Percentiles rank a stretch among this genome's conserved stretches.
Conservation (phyloP, 1,140 invertebrate species). For the Penaeus japonicus region DNA sequence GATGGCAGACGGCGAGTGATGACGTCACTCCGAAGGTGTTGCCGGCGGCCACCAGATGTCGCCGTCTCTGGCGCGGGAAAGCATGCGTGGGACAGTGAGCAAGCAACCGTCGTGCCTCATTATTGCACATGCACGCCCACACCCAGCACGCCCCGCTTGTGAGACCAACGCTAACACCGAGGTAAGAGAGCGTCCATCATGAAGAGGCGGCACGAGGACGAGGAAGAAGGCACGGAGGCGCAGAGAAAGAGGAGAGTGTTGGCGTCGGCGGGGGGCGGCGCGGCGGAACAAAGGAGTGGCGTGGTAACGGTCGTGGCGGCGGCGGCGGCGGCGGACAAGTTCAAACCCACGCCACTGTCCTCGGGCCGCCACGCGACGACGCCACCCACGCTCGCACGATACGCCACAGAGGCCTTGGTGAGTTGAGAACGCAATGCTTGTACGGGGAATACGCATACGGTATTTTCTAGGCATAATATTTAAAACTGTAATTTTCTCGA, state of each 20-base stretch:
- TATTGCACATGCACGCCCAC: neutral
- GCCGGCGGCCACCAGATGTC: too few species aligned
- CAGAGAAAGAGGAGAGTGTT: neutral
- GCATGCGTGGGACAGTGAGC: too few species aligned
- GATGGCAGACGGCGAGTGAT: too few species aligned
- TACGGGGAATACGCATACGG: too few species aligned
- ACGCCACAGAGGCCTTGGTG: too few species aligned
- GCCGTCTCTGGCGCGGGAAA: too few species aligned
- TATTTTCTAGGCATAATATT: too few species aligned
- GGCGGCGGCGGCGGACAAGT: neutral
- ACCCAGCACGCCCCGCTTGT: neutral
- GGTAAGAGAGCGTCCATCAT: neutral
- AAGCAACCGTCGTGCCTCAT: neutral
- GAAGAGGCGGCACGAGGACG: neutral
- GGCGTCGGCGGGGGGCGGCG: neutral
- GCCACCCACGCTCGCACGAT: neutral
- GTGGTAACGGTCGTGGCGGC: conserved; percentile 1
- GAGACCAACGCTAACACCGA: neutral
- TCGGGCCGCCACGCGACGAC: neutral
- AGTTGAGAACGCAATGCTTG: too few species aligned
- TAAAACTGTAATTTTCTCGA: too few species aligned
- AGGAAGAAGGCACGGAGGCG: neutral
- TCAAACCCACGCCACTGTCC: neutral
- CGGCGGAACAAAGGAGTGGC: conserved; percentile 1
- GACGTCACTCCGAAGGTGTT: too few species aligned